phyloP scores from a whole-genome alignment of 2,888 invertebrate species.

The Germaria angustata region DNA sequence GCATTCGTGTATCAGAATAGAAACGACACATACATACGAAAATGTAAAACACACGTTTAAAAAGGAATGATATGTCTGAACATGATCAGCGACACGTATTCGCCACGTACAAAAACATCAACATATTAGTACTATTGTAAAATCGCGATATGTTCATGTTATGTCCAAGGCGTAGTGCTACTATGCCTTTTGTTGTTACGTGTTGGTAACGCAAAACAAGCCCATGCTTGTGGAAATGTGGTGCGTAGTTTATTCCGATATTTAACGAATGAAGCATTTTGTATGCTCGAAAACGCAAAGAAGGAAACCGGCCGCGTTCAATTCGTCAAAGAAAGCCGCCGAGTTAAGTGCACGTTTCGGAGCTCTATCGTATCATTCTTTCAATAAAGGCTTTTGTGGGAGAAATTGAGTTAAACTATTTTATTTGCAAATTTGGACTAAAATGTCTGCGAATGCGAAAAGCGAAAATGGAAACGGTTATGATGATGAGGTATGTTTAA shows the following conservation, averaged over 20 bases:
- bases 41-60: too few relatives aligned
- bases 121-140: too few relatives aligned
- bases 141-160: too few relatives aligned
- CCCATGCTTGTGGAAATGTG: slow-evolving; percentile 7
- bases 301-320: slow-evolving; percentile 52
- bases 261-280: slow-evolving; percentile 23
- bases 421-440: background rate
- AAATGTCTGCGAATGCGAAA: slow-evolving; percentile 72
- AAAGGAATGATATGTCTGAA: too few relatives aligned
- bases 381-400: too few relatives aligned
- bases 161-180: too few relatives aligned
- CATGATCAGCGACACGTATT: too few relatives aligned
- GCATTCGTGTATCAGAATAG: too few relatives aligned
- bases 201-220: background rate
- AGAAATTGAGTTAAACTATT: too few relatives aligned
- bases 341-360: background rate
- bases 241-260: slow-evolving; percentile 47
- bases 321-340: slow-evolving; percentile 34
- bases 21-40: too few relatives aligned
- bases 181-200: background rate
- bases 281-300: background rate
- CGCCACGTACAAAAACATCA: too few relatives aligned
- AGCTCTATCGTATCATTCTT: background rate
- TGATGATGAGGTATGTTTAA: slow-evolving; percentile 72
- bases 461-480: slow-evolving; percentile 75